Conservation (phyloP, 2,797 vertebrate species). For the Enoplosus armatus region DNA sequence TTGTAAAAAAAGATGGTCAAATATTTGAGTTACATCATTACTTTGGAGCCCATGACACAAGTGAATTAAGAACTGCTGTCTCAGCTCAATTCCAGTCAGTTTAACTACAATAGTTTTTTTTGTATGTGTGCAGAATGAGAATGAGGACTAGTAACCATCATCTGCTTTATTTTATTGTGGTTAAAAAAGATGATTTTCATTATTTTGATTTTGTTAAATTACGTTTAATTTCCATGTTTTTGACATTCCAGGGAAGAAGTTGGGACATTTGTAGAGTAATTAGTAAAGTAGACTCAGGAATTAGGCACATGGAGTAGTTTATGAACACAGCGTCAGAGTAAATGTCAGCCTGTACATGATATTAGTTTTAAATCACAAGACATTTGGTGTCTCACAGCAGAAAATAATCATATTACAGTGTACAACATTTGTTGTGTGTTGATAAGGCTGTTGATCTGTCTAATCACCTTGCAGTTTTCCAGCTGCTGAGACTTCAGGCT, state of each 20-base stretch:
- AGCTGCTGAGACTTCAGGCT: not conserved
- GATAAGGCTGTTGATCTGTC: slow-evolving; percentile 1
- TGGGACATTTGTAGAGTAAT: no score
- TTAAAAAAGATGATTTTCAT: not conserved
- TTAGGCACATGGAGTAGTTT: no score
- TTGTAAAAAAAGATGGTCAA: no score
- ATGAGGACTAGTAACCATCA: not conserved
- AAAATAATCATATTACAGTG: not conserved
- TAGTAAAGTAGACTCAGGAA: not conserved
- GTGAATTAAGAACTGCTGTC: not conserved
- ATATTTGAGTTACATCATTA: not conserved
- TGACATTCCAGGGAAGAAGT: not conserved
- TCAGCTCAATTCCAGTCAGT: not conserved
- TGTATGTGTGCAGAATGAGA: not conserved
- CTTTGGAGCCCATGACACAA: not conserved
- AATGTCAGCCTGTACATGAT: not conserved
- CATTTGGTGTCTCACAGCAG: not conserved
- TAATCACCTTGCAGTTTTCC: not conserved
- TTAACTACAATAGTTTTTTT: not conserved
- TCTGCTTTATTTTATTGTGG: not conserved
- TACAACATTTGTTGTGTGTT: not conserved
- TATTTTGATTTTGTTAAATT: not conserved
- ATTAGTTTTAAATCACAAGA: not conserved
- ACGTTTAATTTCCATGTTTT: not conserved
- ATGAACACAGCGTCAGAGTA: no score